Percentiles rank a stretch among this genome's conserved stretches.
Conservation (phyloP, 2,797 vertebrate genomes). For the Darevskia mixta region DNA sequence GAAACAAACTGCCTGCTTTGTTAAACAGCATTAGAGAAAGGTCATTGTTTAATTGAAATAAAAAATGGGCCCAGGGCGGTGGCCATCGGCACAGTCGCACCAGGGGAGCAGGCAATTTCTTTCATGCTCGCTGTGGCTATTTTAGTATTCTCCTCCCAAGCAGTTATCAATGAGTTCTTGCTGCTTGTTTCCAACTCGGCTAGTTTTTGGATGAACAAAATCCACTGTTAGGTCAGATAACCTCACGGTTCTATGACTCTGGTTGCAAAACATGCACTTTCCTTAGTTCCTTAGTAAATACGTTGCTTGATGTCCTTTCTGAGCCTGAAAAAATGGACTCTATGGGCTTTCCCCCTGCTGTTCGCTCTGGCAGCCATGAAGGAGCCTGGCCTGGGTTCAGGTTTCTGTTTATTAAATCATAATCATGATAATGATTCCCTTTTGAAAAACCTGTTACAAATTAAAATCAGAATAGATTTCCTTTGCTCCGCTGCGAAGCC, state of each 20-base stretch:
- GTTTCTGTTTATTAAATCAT: slow-evolving; percentile 56
- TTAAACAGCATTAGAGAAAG: slow-evolving; percentile 46
- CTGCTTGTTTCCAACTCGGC: neutral
- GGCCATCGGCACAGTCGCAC: neutral
- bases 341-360: slow-evolving; percentile 28
- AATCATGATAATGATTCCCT: slow-evolving; percentile 36
- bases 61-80: slow-evolving; percentile 33
- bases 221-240: slow-evolving; percentile 13
- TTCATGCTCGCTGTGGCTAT: neutral
- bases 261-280: slow-evolving; percentile 27
- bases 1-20: slow-evolving; percentile 1
- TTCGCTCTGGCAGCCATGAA: slow-evolving; percentile 23
- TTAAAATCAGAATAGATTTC: slow-evolving; percentile 57
- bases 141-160: neutral
- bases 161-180: neutral
- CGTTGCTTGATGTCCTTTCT: slow-evolving; percentile 33
- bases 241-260: neutral
- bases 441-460: slow-evolving; percentile 41
- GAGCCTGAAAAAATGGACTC: slow-evolving; percentile 44
- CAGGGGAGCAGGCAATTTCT: neutral
- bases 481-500: slow-evolving; percentile 18
- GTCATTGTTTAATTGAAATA: slow-evolving; percentile 50
- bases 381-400: slow-evolving; percentile 34
- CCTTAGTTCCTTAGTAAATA: slow-evolving; percentile 29
- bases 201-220: neutral